Evolutionary conservation across 2,888 invertebrate species (phyloP), one percentile per base, ranked within the genome.

Genomic region (Lissonota sp.): DNA sequence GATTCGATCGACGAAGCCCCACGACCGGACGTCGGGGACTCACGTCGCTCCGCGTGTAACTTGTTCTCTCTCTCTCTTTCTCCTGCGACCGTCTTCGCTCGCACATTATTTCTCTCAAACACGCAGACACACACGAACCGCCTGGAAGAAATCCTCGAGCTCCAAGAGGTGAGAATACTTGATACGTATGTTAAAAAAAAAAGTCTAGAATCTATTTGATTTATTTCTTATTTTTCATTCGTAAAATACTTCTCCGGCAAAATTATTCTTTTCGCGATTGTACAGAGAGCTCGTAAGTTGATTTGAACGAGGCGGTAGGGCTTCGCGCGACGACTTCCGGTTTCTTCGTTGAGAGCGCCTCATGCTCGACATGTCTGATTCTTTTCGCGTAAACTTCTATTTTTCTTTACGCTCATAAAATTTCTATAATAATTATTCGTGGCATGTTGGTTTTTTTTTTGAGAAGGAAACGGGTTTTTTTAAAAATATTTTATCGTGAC

Each of bases 1-100:
- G 70, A 77, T 81, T 78, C 74, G 71, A 78, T 78, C 78, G 81
- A 81, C 81, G 78, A 81, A 81, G 81, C 81, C 74, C 81, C 62
- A 62, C 74, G 60, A 78, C 78, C 81, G 81, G 78, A 81, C 66
- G 70, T 81, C 67, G 74, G 71, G 55, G 46, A 63, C 69, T 49
- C 42, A 62, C 70, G 57, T n/a, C 74, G 55, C 71, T 4, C 10
- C 67, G 75, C 42, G 67, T 49, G 63, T 40, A 53, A 64, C 8
- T 14, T 40, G 46, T 37, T 69, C 40, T 53, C 42, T 40, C 14
- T 26, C 14, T 57, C 58, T 12, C 55, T 62, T 37, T 42, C 42
- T 70, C 58, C 60, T 49, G 14, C 7, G 58, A 12, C 51, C 8
- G 51, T 57, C 2, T 10, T 57, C 6, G 8, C 10, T 6, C 49